Base-by-base conservation (phyloP, 2,888 invertebrate species). In the Protula sp. region DNA sequence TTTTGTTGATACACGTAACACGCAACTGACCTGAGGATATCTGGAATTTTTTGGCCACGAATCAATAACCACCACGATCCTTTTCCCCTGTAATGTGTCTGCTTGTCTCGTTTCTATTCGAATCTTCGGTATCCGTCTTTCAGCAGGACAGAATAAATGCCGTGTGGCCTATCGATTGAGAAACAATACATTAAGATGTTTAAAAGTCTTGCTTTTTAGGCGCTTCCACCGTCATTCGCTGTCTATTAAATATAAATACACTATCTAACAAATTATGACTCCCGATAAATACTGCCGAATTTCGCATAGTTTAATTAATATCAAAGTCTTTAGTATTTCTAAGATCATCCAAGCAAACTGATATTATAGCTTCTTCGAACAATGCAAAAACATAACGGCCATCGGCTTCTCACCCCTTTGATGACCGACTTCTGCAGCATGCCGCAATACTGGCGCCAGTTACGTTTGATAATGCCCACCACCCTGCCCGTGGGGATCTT, bases 401-500 rank as follows among this genome's bases (percentile, higher is more conserved):
- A n/a, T n/a, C n/a, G n/a, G n/a, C n/a, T n/a, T n/a, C 65, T 51
- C 51, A 81, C 82, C 72, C 80, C 79, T 66, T 78, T 86, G 48
- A 90, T 83, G 26, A 86, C 85, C 74, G 88, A 90, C 0, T 88
- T 87, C 79, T 92, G 87, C 58, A 99, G 82, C 70, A 98, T 93
- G 19, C 99, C 99, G 82, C 98, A 99, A 81, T 97, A 98, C 77
- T 95, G 97, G 47, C 95, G 85, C 95, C 98, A 97, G 78, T 97
- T 98, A 59, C 98, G 86, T 66, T 91, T 87, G 61, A 99, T 91
- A 65, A 99, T 93, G 1, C 95, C 97, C n/a, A 99, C 94, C 57
- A 94, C 86, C 69, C 84, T 83, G 0, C 89, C 92, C 0, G 91
- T 91, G 1, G 90, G 76, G 9, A 63, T 38, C 31, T 55, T 63